A percentile compares a stretch with the other conserved stretches of the same genome.
Evolutionary conservation across 1,140 invertebrate species (phyloP).

Genomic region (Drosophila insularis): DNA sequence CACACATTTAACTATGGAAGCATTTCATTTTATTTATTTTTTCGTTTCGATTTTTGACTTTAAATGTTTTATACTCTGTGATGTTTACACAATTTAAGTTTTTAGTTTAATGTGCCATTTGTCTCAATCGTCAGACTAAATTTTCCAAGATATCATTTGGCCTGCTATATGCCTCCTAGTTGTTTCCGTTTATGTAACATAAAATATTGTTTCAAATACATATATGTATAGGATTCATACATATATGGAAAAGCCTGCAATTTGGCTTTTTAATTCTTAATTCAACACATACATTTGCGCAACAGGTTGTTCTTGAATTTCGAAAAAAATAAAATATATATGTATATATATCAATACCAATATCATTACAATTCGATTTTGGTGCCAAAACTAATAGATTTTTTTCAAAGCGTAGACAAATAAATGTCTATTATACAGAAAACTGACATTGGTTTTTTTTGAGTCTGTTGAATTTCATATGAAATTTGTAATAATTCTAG

Average conservation of each 20-base stretch:
- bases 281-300: neutral
- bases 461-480: too few relatives aligned
- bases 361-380: too few relatives aligned
- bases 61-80: neutral
- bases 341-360: neutral
- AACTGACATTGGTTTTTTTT: too few relatives aligned
- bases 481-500: neutral
- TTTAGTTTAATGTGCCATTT: slow-evolving; percentile 50
- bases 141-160: slow-evolving; percentile 1
- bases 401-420: too few relatives aligned
- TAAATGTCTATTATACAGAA: too few relatives aligned
- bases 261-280: neutral
- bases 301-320: neutral
- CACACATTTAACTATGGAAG: slow-evolving; percentile 67
- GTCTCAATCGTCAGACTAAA: slow-evolving; percentile 49
- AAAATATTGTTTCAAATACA: slow-evolving; percentile 1
- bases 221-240: too few relatives aligned
- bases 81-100: slow-evolving; percentile 14
- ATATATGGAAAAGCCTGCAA: neutral
- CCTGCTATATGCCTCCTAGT: neutral
- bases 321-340: neutral
- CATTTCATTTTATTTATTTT: slow-evolving; percentile 32
- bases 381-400: too few relatives aligned
- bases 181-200: neutral
- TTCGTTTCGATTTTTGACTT: neutral